A percentile compares a stretch with the other conserved stretches of the same genome.
Conservation (phyloP, 2,113 vertebrate species). For the Anthoscopus minutus region DNA sequence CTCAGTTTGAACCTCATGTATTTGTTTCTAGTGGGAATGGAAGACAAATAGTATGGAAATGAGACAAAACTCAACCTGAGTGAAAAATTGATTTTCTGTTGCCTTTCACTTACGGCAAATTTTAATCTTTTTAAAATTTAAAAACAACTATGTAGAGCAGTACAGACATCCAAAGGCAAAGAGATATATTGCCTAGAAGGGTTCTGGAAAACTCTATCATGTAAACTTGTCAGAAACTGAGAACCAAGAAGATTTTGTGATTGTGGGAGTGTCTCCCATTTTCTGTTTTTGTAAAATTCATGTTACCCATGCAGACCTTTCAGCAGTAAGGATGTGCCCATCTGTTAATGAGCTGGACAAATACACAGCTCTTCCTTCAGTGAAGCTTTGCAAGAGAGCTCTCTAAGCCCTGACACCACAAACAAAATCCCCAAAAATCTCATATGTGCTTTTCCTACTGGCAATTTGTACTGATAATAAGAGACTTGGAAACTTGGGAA, state of each 20-base stretch:
- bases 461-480: neutral
- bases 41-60: neutral
- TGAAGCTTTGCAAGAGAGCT: neutral
- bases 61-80: neutral
- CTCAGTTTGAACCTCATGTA: neutral
- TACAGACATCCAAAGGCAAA: neutral
- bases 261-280: neutral
- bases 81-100: neutral
- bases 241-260: neutral
- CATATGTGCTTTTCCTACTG: neutral
- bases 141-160: accelerated
- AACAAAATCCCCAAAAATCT: neutral
- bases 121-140: neutral
- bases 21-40: neutral
- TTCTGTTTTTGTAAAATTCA: accelerated
- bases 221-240: neutral
- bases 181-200: neutral
- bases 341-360: neutral
- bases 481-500: neutral
- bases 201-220: neutral
- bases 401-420: neutral
- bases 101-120: neutral
- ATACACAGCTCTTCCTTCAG: neutral
- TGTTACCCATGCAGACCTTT: neutral
- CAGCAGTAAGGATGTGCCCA: neutral